These are phyloP conservation scores for Neodiprion virginianus DNA, from an alignment of 1,140 invertebrate species.

Conservation along the genomic window DNA sequence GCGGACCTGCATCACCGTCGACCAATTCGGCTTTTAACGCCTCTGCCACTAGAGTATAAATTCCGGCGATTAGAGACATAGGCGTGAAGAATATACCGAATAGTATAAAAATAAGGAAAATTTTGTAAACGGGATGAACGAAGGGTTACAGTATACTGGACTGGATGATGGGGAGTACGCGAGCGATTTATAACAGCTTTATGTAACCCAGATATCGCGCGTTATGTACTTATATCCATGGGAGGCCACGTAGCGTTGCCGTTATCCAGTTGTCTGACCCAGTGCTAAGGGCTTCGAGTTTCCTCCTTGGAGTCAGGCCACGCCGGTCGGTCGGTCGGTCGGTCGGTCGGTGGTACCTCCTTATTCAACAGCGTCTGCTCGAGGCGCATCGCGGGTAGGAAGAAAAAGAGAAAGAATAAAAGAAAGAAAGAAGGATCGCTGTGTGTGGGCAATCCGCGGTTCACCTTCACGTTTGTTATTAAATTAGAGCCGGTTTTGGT, in stretches of 20 bases:
- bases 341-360: background rate
- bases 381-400: background rate
- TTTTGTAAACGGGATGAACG: background rate
- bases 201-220: constrained; percentile 51
- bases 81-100: no score
- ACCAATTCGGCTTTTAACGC: no score
- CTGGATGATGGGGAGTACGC: background rate
- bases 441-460: background rate
- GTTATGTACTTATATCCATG: constrained; percentile 8
- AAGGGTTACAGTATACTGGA: background rate
- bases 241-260: constrained; percentile 36
- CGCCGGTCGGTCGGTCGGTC: constrained; percentile 15
- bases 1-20: no score
- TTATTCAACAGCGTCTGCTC: background rate
- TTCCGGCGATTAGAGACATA: no score
- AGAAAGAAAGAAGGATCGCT: background rate
- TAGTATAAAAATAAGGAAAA: no score
- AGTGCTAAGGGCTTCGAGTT: constrained; percentile 49
- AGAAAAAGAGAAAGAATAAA: background rate
- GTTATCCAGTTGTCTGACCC: constrained; percentile 54
- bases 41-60: no score
- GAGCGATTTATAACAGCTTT: constrained; percentile 44
- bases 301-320: constrained; percentile 19
- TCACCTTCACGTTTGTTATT: background rate
- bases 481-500: constrained; percentile 2